Evolutionary conservation across 2,888 invertebrate genomes (phyloP), one percentile per base, ranked within the genome.

Genomic region (Acanthococcus lagerstroemiae): DNA sequence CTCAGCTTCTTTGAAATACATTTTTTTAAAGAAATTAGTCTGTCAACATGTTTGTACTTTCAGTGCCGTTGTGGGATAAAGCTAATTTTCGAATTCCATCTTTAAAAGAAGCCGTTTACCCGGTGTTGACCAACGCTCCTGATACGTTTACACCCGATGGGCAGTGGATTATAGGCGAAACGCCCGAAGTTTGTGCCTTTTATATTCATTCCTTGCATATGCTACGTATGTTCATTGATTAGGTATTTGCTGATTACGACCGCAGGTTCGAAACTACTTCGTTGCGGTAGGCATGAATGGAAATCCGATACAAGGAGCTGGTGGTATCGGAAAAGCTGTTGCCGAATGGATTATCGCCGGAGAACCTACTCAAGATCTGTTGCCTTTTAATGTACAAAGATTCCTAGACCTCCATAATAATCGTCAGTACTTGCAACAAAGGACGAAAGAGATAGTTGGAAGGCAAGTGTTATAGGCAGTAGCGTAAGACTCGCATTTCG

Each of bases 221-320:
- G n/a, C n/a, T n/a, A n/a, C n/a, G 19, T 24, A 22, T 46, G 24
- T 1, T 5, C n/a, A 25, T 48, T 45, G 24, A 45, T n/a, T n/a
- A 56, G 17, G 27, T 27, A 19, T 56, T 25, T 21, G 26, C 45
- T 25, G 6, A n/a, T 9, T 37, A 37, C 37, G 37, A 37, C 66
- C 70, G 15, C 71, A 79, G 79, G 80, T 86, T 15, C 80, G 80
- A 68, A 86, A 86, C 73, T 86, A 86, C 74, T 86, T 82, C 75
- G 83, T 85, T n/a, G 85, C 84, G 55, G 83, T 83, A 67, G 87
- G 86, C 25, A 84, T 86, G 83, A 84, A 84, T 75, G 84, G 84
- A 5, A 82, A 83, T 73, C 83, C 85, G 9, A 76, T 85, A 50
- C 84, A 84, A 74, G 83, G 83, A n/a, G 84, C 84, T 54, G 86